Percentiles rank a stretch among this genome's conserved stretches.
phyloP scores from a whole-genome alignment of 2,113 vertebrate species.

The Anas platyrhynchos region DNA sequence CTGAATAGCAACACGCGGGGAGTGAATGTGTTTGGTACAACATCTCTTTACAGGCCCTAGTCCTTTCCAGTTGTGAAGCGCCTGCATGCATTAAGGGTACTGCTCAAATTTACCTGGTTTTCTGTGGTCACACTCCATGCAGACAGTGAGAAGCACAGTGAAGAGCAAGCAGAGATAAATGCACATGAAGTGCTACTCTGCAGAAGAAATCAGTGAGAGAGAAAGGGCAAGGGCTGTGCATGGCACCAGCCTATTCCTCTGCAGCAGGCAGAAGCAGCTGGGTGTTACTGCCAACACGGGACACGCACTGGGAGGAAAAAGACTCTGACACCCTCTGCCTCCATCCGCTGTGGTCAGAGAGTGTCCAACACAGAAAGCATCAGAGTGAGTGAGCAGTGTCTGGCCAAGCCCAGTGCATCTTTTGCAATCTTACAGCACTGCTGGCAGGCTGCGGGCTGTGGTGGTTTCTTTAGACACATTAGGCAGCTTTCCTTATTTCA shows the following conservation, averaged over 20 bases:
- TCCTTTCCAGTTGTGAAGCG: neutral
- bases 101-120: neutral
- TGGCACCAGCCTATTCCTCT: neutral
- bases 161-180: neutral
- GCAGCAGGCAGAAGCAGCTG: neutral
- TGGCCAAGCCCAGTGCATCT: neutral
- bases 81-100: neutral
- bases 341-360: neutral
- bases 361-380: neutral
- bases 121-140: neutral
- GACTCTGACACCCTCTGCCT: neutral
- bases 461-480: slow-evolving; percentile 22
- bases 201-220: neutral
- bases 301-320: neutral
- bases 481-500: slow-evolving; percentile 50
- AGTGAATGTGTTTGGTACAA: neutral
- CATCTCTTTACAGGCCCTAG: neutral
- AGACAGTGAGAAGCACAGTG: neutral
- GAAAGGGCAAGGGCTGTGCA: neutral
- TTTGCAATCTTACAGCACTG: fast-evolving
- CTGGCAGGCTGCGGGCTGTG: neutral
- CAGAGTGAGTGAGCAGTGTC: neutral
- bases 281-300: neutral
- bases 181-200: fast-evolving
- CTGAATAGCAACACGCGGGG: fast-evolving